A percentile compares a stretch with the other conserved stretches of the same genome.
These are phyloP conservation scores for Phalacrocorax brasilianus DNA, from an alignment of 2,113 vertebrate species.

Conservation along the genomic window DNA sequence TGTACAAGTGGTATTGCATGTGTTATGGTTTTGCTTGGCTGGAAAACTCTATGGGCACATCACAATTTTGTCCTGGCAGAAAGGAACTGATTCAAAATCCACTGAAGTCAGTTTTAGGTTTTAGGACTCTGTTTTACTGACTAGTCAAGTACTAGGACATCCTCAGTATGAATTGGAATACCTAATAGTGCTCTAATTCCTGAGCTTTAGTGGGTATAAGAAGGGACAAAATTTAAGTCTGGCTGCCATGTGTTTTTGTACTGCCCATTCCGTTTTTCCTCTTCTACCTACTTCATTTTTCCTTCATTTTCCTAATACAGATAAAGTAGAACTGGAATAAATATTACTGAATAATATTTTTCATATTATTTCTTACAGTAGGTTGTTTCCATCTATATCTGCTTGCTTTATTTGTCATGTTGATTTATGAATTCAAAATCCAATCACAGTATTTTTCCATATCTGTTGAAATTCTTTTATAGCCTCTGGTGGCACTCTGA, in stretches of 20 bases:
- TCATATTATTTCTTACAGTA: neutral
- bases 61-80: neutral
- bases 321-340: neutral
- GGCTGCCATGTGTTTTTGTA: neutral
- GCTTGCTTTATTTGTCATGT: neutral
- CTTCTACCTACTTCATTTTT: neutral
- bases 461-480: neutral
- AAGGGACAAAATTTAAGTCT: neutral
- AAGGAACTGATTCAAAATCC: neutral
- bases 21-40: constrained; percentile 28
- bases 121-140: neutral
- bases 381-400: neutral
- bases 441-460: neutral
- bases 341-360: neutral
- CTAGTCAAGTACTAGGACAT: neutral
- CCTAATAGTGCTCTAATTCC: neutral
- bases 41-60: neutral
- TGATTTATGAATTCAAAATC: constrained; percentile 3
- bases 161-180: neutral
- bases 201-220: neutral
- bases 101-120: neutral
- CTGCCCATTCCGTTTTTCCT: neutral
- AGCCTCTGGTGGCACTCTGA: neutral
- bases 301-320: neutral
- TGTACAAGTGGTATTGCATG: neutral